phyloP scores from a whole-genome alignment of 2,113 vertebrate species.

The Odontophorus gujanensis region DNA sequence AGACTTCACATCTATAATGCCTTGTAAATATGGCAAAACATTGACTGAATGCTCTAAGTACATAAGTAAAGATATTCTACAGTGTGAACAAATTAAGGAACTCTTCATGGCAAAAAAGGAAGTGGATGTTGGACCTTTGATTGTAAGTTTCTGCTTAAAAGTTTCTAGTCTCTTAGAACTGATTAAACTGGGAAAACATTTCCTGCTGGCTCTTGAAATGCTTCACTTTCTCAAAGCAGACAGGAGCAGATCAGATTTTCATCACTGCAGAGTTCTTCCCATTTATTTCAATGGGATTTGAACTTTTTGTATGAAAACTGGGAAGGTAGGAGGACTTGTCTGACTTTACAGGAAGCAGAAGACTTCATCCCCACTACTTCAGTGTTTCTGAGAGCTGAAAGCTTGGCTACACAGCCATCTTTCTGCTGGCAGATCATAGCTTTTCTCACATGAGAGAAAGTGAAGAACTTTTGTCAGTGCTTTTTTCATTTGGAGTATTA shows the following conservation, averaged over 20 bases:
- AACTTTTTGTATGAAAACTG: not conserved
- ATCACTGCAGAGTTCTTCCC: not conserved
- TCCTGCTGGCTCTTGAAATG: not conserved
- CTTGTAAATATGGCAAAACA: slow-evolving; percentile 92
- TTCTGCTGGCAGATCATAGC: not conserved
- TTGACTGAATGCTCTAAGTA: slow-evolving; percentile 86
- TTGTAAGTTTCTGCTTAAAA: slow-evolving; percentile 82
- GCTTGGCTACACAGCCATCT: not conserved
- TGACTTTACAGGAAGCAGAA: not conserved
- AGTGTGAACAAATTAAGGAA: slow-evolving; percentile 87
- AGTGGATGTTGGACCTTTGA: slow-evolving; percentile 86
- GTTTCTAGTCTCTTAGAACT: not conserved
- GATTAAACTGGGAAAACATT: not conserved
- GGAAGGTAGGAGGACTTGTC: not conserved
- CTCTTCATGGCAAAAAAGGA: slow-evolving; percentile 89
- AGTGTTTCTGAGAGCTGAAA: not conserved
- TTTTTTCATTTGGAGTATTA: not conserved
- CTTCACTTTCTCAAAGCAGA: not conserved
- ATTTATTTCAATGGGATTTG: not conserved
- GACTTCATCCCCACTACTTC: not conserved
- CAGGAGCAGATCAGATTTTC: not conserved
- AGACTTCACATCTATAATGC: slow-evolving; percentile 93
- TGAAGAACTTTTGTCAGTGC: not conserved
- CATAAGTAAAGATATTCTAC: slow-evolving; percentile 89
- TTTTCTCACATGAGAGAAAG: not conserved